Evolutionary conservation across 1,140 invertebrate genomes (phyloP), one percentile per base, ranked within the genome.

Genomic region (Camponotus vicinus): DNA sequence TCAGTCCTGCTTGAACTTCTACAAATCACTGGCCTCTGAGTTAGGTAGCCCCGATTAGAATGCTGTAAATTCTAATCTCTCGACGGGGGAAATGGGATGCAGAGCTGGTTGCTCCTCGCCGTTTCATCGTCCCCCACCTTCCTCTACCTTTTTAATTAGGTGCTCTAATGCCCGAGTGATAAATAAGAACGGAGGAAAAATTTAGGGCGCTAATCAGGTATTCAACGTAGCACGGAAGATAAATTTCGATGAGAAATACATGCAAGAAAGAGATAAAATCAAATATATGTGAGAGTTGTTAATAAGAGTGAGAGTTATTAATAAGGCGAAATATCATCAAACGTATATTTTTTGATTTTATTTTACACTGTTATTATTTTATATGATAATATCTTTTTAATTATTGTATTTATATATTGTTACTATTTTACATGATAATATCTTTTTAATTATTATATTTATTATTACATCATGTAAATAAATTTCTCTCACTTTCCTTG

Each of bases 51-150:
- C 18, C 84, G 64, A 77, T 89, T 85, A 78, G 61, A 73, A 59
- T 71, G 70, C 73, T 89, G 88, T 89, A 89, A 89, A 89, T 89
- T 69, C 84, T 82, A 89, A 89, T 89, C 71, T 89, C 87, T 27
- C 88, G 87, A 89, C 88, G 77, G 87, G 86, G 70, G 71, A 82
- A 45, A 18, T 27, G 27, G 27, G 1, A 27, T 27, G 27, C 27
- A 27, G 27, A 45, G 64, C 45, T 52, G 84, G 49, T 57, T 37
- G 75, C 37, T 9, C 49, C 21, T 42, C n/a, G 34, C 52, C 79
- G 55, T 18, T 45, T 45, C 59, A 57, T 37, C 79, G 66, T 82
- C n/a, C 69, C 49, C 69, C 49, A 40, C 40, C 73, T 37, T 57
- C 34, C n/a, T 40, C 63, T 57, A 64, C 66, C 87, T 86, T 40